Conservation (phyloP, 1,140 invertebrate genomes). For the Zaprionus camerounensis region DNA sequence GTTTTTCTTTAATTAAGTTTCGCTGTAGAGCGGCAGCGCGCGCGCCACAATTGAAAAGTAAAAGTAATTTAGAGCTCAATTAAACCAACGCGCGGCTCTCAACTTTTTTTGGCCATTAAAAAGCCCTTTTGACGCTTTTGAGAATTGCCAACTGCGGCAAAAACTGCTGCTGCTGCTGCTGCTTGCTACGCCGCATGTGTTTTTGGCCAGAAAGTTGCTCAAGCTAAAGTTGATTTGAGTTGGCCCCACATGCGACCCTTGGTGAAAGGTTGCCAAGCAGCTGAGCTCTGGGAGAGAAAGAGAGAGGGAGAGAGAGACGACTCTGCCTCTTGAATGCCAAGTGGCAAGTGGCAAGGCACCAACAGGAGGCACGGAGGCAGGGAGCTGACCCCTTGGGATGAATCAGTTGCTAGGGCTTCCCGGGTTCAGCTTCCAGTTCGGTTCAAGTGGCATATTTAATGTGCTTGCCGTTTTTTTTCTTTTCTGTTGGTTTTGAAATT, state of each 20-base stretch:
- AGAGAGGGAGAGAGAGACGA: background rate
- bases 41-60: slow-evolving; percentile 59
- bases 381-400: background rate
- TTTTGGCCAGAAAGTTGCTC: slow-evolving; percentile 27
- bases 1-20: slow-evolving; percentile 45
- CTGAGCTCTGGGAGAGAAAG: too few species aligned
- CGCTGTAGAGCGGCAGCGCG: slow-evolving; percentile 13
- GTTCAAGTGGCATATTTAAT: slow-evolving; percentile 6
- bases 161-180: slow-evolving; percentile 10
- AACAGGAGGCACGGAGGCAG: background rate
- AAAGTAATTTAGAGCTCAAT: slow-evolving; percentile 70
- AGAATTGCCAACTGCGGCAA: slow-evolving; percentile 28
- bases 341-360: slow-evolving; percentile 20
- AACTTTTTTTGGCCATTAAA: slow-evolving; percentile 50
- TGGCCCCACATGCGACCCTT: slow-evolving; percentile 10
- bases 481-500: background rate
- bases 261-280: slow-evolving; percentile 45
- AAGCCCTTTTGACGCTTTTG: slow-evolving; percentile 21
- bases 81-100: slow-evolving; percentile 39
- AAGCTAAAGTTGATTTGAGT: slow-evolving; percentile 9
- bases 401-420: slow-evolving; percentile 9
- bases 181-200: slow-evolving; percentile 17
- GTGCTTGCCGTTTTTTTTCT: background rate
- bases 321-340: slow-evolving; percentile 44
- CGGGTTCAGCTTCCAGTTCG: slow-evolving; percentile 8